A percentile compares a stretch with the other conserved stretches of the same genome.
Conservation (phyloP, 2,113 vertebrate species). For the Sceloporus undulatus region DNA sequence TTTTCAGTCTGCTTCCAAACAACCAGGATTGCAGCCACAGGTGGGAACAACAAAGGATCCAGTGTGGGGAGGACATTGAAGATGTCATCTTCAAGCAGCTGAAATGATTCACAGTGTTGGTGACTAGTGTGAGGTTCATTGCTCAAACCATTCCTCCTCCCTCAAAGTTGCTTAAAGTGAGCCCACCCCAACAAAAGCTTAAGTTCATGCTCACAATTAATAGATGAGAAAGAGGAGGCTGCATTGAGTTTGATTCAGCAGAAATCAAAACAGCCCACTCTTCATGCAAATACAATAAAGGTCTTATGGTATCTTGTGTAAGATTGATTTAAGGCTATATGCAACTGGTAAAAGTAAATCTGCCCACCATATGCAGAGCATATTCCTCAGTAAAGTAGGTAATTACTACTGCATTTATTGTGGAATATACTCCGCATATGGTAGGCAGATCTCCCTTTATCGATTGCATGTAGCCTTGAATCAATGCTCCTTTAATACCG, state of each 20-base stretch:
- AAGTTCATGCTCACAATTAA: not conserved
- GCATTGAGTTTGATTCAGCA: not conserved
- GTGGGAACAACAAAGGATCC: not conserved
- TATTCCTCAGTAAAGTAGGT: too few species aligned
- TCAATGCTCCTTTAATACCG: too few species aligned
- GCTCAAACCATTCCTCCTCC: conserved; percentile 9
- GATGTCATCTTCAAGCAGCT: not conserved
- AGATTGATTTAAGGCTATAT: too few species aligned
- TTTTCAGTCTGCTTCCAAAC: not conserved
- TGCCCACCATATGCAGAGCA: too few species aligned
- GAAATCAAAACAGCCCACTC: not conserved
- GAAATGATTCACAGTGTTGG: conserved; percentile 49
- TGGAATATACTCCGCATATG: too few species aligned
- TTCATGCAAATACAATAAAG: too few species aligned
- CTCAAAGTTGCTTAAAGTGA: accelerated
- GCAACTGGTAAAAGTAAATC: too few species aligned
- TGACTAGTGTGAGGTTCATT: not conserved
- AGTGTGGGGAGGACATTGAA: not conserved
- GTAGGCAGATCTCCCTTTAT: too few species aligned
- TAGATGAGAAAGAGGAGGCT: accelerated
- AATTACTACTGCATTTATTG: too few species aligned
- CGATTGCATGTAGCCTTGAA: too few species aligned
- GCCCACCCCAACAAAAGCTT: not conserved
- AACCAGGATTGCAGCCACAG: not conserved
- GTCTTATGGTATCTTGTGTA: too few species aligned